Evolutionary conservation across 2,888 invertebrate species (phyloP).

Genomic region (Drosophila anomalipes): DNA sequence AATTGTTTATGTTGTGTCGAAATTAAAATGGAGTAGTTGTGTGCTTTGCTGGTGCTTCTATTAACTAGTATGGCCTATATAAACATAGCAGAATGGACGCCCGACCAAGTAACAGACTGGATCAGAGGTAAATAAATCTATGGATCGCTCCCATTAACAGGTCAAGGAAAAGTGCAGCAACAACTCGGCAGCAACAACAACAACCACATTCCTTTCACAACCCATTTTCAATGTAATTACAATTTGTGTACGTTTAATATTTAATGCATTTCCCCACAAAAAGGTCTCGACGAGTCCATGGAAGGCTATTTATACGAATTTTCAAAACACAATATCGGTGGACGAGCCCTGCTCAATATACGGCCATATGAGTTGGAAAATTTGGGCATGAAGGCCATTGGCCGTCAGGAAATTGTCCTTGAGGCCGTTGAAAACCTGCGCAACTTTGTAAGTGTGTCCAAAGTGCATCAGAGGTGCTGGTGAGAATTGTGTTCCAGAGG

Average conservation of each 20-base stretch:
- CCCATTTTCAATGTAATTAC: slow-evolving; percentile 18
- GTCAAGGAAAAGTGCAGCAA: slow-evolving; percentile 74
- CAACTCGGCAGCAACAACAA: slow-evolving; percentile 29
- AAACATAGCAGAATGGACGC: slow-evolving; percentile 95
- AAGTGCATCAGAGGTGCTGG: neutral
- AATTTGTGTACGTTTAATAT: neutral
- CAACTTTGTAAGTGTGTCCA: slow-evolving; percentile 90
- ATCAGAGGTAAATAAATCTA: slow-evolving; percentile 89
- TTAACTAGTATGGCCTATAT: slow-evolving; percentile 89
- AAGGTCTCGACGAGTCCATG: slow-evolving; percentile 87
- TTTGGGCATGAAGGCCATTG: slow-evolving; percentile 93
- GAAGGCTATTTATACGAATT: slow-evolving; percentile 93
- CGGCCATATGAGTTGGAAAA: slow-evolving; percentile 95
- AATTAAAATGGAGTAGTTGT: slow-evolving; percentile 62
- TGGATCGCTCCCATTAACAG: slow-evolving; percentile 49
- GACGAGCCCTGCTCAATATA: slow-evolving; percentile 91
- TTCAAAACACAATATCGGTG: slow-evolving; percentile 92
- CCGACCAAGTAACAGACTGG: slow-evolving; percentile 96
- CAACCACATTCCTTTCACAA: slow-evolving; percentile 53
- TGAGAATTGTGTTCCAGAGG: neutral
- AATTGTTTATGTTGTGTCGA: slow-evolving; percentile 64
- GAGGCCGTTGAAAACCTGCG: slow-evolving; percentile 96
- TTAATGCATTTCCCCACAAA: slow-evolving; percentile 1
- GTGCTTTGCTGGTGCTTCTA: slow-evolving; percentile 38
- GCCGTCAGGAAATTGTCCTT: slow-evolving; percentile 96